A percentile compares a stretch with the other conserved stretches of the same genome.
Conservation (phyloP, 2,113 vertebrate genomes). For the Saccopteryx leptura region DNA sequence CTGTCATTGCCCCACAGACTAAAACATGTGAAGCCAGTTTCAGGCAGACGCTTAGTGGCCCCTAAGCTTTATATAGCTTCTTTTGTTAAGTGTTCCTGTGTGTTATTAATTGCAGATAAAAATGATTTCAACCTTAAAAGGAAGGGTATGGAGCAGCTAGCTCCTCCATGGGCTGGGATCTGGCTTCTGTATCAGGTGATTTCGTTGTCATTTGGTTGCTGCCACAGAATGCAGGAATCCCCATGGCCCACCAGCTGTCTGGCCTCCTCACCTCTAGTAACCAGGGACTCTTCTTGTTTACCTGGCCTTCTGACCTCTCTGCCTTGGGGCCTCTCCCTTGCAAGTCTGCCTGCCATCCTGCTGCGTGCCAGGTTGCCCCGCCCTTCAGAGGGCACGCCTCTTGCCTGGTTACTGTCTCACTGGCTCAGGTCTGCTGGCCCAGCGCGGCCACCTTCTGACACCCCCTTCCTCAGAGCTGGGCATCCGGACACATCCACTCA, state of each 20-base stretch:
- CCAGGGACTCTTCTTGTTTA: not conserved
- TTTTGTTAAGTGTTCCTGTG: not conserved
- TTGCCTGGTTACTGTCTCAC: slow-evolving; percentile 58
- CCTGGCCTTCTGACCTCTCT: not conserved
- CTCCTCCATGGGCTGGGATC: not conserved
- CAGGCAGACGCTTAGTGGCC: not conserved
- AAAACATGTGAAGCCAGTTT: not conserved
- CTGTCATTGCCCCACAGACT: not conserved
- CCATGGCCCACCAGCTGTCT: not conserved
- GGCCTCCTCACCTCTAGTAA: not conserved
- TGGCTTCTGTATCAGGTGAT: not conserved
- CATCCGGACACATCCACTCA: not conserved
- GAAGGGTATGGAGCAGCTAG: not conserved
- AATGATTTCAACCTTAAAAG: slow-evolving; percentile 40
- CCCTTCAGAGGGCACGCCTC: not conserved
- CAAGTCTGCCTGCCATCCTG: not conserved
- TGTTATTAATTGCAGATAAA: slow-evolving; percentile 8
- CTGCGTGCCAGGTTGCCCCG: not conserved
- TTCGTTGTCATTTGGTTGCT: not conserved
- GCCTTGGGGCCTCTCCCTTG: not conserved
- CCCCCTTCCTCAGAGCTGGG: not conserved
- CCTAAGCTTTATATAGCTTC: not conserved
- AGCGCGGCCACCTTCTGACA: not conserved
- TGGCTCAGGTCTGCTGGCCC: not conserved
- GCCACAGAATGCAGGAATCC: not conserved